phyloP scores from a whole-genome alignment of 2,113 vertebrate genomes.

The Pseudopodoces humilis region DNA sequence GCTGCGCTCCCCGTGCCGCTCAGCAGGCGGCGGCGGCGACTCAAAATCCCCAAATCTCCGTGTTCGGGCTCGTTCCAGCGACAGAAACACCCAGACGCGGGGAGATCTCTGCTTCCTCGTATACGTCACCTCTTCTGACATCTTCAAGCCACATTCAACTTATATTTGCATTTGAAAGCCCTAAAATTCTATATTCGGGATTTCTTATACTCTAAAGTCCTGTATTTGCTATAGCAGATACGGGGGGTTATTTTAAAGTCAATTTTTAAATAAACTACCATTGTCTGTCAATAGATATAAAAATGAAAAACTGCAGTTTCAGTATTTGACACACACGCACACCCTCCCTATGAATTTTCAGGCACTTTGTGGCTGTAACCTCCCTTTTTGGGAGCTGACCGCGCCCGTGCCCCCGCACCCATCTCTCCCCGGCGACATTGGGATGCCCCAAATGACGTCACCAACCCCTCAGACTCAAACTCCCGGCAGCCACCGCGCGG shows the following conservation, averaged over 20 bases:
- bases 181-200: neutral
- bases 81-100: accelerated
- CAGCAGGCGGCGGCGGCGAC: neutral
- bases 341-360: neutral
- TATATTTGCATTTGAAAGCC: no score
- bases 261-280: neutral
- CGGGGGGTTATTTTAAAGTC: neutral
- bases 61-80: accelerated
- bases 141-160: neutral
- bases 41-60: accelerated
- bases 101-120: accelerated
- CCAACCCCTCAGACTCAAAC: accelerated
- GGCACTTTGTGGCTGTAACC: no score
- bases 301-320: neutral
- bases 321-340: neutral
- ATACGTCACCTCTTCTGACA: neutral
- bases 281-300: no score
- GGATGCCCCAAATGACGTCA: accelerated
- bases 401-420: no score
- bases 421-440: no score
- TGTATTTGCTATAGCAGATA: neutral
- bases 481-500: neutral
- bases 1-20: accelerated
- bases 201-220: neutral
- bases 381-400: neutral